A percentile compares a stretch with the other conserved stretches of the same genome.
phyloP scores from a whole-genome alignment of 1,140 invertebrate genomes.

The Vollenhovia emeryi region DNA sequence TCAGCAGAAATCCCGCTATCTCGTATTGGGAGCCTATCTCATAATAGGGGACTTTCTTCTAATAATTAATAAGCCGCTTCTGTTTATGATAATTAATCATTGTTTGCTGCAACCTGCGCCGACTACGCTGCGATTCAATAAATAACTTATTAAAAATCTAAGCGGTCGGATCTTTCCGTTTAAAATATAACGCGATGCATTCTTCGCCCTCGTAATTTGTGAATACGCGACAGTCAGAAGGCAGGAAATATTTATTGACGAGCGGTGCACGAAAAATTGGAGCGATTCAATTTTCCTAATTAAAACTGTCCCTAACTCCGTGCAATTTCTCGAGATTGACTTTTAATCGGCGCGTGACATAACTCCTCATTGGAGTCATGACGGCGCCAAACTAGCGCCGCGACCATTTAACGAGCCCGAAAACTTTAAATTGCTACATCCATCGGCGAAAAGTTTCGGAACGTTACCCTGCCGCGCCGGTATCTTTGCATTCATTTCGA shows the following conservation, averaged over 20 bases:
- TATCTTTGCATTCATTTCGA: slow-evolving; percentile 49
- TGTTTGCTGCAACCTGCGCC: background rate
- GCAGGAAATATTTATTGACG: background rate
- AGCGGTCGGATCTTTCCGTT: background rate
- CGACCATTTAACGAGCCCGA: slow-evolving; percentile 24
- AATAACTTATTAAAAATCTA: background rate
- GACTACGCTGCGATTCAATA: background rate
- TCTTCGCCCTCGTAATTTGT: background rate
- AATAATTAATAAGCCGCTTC: background rate
- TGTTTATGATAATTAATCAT: background rate
- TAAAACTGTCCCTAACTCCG: background rate
- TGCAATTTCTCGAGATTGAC: slow-evolving; percentile 13
- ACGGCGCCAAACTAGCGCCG: slow-evolving; percentile 40
- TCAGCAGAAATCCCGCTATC: too few species aligned
- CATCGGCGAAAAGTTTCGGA: slow-evolving; percentile 34
- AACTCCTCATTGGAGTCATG: background rate
- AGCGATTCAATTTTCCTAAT: slow-evolving; percentile 3
- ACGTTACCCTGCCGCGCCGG: slow-evolving; percentile 26
- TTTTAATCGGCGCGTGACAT: slow-evolving; percentile 33
- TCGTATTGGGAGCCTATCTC: too few species aligned
- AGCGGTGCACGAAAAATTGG: background rate
- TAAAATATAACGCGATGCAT: background rate
- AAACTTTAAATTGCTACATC: slow-evolving; percentile 47
- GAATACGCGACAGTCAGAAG: background rate
- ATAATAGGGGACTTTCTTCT: too few species aligned